These are phyloP conservation scores for Lanistes nyassanus DNA, from an alignment of 1,140 invertebrate species.

Conservation along the genomic window DNA sequence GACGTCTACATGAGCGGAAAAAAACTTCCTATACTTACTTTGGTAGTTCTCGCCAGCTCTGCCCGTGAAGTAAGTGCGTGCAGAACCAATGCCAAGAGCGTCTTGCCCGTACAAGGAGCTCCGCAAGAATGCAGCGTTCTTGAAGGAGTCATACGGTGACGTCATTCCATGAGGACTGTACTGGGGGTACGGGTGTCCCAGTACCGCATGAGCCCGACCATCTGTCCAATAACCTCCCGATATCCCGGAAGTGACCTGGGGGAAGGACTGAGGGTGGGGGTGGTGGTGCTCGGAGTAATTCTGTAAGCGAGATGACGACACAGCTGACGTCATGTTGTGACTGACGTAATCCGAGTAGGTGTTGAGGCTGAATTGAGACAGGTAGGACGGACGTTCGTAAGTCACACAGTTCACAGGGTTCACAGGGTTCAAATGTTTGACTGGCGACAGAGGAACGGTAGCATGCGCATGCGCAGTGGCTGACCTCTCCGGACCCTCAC, in stretches of 20 bases:
- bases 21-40: no score
- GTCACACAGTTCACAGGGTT: constrained; percentile 40
- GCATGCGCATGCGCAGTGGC: constrained; percentile 13
- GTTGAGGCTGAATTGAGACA: constrained; percentile 46
- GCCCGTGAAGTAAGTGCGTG: constrained; percentile 38
- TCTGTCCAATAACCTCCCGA: constrained; percentile 49
- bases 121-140: constrained; percentile 46
- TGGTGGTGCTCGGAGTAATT: constrained; percentile 42
- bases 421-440: constrained; percentile 44
- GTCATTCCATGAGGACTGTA: constrained; percentile 48
- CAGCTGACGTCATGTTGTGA: constrained; percentile 25
- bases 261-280: constrained; percentile 44
- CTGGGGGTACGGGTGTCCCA: constrained; percentile 43
- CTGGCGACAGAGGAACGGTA: constrained; percentile 40
- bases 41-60: constrained; percentile 52
- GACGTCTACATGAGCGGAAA: no score
- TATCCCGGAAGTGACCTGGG: constrained; percentile 35
- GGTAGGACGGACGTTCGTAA: constrained; percentile 48
- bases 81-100: constrained; percentile 42
- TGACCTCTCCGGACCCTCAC: constrained; percentile 26
- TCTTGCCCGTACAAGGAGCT: constrained; percentile 43
- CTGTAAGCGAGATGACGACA: constrained; percentile 32
- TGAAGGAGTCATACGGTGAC: constrained; percentile 48
- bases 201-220: constrained; percentile 33
- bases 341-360: constrained; percentile 51